phyloP scores from a whole-genome alignment of 1,140 invertebrate species.

The Planococcus citri region DNA sequence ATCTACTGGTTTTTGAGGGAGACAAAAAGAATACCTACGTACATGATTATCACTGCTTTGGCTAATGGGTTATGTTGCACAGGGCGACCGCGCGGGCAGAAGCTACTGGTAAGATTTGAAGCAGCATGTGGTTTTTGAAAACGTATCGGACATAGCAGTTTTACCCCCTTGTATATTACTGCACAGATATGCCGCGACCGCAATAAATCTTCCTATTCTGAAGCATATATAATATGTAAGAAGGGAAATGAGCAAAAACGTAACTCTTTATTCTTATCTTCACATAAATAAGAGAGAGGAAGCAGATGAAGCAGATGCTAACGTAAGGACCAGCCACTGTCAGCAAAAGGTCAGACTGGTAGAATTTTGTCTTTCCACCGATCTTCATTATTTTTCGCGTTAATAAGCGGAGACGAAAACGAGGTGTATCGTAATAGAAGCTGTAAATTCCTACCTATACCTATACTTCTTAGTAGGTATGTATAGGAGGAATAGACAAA shows the following conservation, averaged over 20 bases:
- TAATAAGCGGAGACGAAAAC: background rate
- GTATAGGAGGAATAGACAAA: no score
- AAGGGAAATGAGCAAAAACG: conserved; percentile 5
- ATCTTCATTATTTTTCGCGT: background rate
- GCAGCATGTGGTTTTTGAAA: background rate
- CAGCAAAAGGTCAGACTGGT: background rate
- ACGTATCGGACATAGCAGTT: background rate
- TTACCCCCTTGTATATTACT: background rate
- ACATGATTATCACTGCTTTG: no score
- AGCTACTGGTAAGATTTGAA: background rate
- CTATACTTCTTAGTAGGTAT: no score
- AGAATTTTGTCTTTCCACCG: background rate
- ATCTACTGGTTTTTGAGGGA: no score
- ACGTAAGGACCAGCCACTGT: background rate
- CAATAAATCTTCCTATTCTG: background rate
- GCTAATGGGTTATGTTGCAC: background rate
- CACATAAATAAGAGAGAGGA: conserved; percentile 7
- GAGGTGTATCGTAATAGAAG: no score
- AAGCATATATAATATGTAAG: background rate
- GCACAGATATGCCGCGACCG: background rate
- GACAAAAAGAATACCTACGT: no score
- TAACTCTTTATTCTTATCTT: conserved; percentile 1
- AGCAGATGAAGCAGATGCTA: conserved; percentile 5
- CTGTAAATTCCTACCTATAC: no score
- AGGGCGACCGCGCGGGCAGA: background rate